Evolutionary conservation across 2,797 vertebrate genomes (phyloP), one percentile per base, ranked within the genome.

Genomic region (Peromyscus nudipes): DNA sequence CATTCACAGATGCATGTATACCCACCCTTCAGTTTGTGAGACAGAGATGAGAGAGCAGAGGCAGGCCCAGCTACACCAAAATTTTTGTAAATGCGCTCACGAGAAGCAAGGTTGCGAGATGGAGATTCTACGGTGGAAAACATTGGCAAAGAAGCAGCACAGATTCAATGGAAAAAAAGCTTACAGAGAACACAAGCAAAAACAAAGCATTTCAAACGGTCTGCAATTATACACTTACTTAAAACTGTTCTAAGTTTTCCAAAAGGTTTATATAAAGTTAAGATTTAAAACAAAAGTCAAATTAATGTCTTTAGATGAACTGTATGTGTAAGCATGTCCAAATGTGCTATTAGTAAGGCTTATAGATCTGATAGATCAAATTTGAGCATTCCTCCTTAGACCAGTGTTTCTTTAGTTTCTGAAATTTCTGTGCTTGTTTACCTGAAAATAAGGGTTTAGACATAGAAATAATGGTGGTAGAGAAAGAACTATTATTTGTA

Each of bases 21-120:
- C 99, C 99, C 99, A 99, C 99, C 99, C 99, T 99, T 99, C 99
- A 99, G 99, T 99, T 99, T 99, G 98, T 99, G 99, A 99, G 99
- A 99, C 98, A 99, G 99, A 99, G 99, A 99, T 99, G 99, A 99
- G 98, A 99, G 98, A 99, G 99, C 99, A 99, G 99, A 99, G 98
- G 99, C 99, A 98, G 99, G 99, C 99, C 99, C 98, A 99, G 99
- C 99, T 98, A 99, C 99, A 99, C 98, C 99, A 98, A 99, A 99
- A 99, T 95, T 99, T 99, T 99, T 99, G 99, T 99, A 99, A 99
- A 99, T 99, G 99, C 99, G 99, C 98, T 99, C 99, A 98, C 99
- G 99, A 99, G 99, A 99, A 99, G 99, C 99, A 99, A 99, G 99
- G 99, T 98, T 99, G 99, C 99, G 98, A 98, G 99, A 99, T 99